phyloP scores from a whole-genome alignment of 2,113 vertebrate genomes.

The Pomatostomus ruficeps region DNA sequence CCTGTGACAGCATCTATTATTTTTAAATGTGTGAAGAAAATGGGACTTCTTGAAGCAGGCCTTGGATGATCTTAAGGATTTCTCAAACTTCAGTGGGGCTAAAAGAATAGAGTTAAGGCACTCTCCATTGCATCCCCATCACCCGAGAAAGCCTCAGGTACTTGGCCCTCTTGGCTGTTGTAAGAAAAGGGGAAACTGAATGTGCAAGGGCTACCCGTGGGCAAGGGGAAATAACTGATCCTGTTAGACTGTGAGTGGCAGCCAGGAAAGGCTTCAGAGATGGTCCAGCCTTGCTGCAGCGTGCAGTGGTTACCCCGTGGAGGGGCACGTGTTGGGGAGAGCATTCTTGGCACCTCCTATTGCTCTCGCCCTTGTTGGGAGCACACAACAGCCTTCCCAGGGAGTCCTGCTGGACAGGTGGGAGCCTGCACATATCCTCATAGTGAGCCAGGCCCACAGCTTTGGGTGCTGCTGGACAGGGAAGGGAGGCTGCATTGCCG shows the following conservation, averaged over 20 bases:
- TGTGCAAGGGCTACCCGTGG: rapidly evolving
- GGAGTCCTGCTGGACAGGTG: background rate
- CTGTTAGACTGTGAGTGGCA: rapidly evolving
- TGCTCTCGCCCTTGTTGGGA: background rate
- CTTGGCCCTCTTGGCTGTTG: background rate
- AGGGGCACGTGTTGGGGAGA: rapidly evolving
- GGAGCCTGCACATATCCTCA: rapidly evolving
- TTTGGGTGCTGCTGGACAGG: background rate
- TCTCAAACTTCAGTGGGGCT: background rate
- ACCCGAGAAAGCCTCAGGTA: background rate
- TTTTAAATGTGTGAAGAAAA: background rate
- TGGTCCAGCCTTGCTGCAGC: background rate
- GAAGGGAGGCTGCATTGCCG: background rate
- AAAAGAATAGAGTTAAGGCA: background rate
- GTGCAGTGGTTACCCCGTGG: rapidly evolving
- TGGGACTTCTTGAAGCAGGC: background rate
- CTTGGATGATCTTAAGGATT: background rate
- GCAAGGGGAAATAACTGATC: background rate
- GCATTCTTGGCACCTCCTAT: background rate
- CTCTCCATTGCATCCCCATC: background rate
- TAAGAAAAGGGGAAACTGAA: background rate
- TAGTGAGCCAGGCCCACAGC: background rate
- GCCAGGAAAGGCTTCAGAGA: background rate
- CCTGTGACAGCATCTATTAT: no score
- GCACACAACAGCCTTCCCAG: background rate